These are phyloP conservation scores for Percopsis transmontana DNA, from an alignment of 2,113 vertebrate genomes.

Conservation along the genomic window DNA sequence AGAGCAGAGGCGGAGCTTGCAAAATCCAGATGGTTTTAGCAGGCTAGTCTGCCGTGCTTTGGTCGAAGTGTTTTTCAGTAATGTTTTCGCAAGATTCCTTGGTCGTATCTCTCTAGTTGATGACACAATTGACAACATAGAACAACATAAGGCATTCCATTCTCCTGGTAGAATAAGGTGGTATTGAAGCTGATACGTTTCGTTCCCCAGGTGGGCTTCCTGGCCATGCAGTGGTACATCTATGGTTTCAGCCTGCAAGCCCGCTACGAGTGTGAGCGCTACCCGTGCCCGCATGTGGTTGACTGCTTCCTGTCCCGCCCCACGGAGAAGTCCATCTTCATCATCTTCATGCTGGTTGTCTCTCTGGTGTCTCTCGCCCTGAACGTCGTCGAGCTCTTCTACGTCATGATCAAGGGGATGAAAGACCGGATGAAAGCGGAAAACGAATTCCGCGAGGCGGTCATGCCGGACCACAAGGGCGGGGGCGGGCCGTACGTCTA, in stretches of 20 bases:
- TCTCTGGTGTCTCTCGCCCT: conserved; percentile 84
- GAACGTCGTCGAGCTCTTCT: conserved; percentile 87
- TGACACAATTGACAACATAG: no score
- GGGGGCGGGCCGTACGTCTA: conserved; percentile 83
- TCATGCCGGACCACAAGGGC: conserved; percentile 59
- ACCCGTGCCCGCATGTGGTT: conserved; percentile 85
- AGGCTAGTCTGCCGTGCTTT: no score
- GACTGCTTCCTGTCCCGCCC: conserved; percentile 91
- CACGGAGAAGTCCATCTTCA: conserved; percentile 90
- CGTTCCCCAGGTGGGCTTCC: conserved; percentile 72
- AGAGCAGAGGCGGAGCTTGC: no score
- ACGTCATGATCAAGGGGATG: conserved; percentile 84
- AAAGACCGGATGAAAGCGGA: conserved; percentile 84
- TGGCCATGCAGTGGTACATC: conserved; percentile 88
- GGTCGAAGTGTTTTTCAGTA: no score
- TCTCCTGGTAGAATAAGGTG: no score
- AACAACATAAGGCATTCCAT: no score
- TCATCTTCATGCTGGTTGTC: conserved; percentile 89
- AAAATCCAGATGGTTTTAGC: no score
- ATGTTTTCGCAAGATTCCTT: no score
- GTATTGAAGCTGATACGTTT: neutral
- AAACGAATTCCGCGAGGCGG: conserved; percentile 66
- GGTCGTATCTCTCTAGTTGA: no score
- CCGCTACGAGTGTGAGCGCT: conserved; percentile 83
- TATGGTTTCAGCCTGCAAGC: conserved; percentile 85